Conservation (phyloP, 2,113 vertebrate genomes). For the Macrotus californicus region DNA sequence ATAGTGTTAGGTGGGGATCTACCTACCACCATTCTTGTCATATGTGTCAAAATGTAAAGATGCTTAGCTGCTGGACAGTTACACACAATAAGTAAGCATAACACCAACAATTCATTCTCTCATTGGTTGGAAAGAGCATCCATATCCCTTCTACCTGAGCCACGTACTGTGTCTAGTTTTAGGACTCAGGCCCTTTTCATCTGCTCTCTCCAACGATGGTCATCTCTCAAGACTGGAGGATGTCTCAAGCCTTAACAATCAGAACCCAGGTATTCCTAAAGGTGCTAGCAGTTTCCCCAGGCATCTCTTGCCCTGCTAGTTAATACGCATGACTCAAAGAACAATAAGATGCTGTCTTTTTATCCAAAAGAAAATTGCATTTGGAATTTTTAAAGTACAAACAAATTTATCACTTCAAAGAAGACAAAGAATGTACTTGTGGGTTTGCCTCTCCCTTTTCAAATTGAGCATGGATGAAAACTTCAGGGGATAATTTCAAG, state of each 20-base stretch:
- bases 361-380: background rate
- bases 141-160: background rate
- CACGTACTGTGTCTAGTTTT: background rate
- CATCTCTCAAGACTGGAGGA: background rate
- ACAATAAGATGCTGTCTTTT: background rate
- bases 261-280: background rate
- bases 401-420: background rate
- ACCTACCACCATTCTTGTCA: background rate
- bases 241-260: background rate
- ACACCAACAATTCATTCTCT: background rate
- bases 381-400: slow-evolving; percentile 49
- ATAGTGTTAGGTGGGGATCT: background rate
- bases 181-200: background rate
- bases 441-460: background rate
- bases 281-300: background rate
- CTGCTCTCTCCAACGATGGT: background rate
- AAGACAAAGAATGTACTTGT: background rate
- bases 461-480: background rate
- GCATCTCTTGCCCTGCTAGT: background rate
- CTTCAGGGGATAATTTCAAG: background rate
- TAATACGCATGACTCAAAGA: background rate
- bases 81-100: background rate
- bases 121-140: background rate
- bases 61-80: background rate
- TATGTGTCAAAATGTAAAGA: background rate